Conservation (phyloP, 2,113 vertebrate genomes). For the Nothoprocta pentlandii region DNA sequence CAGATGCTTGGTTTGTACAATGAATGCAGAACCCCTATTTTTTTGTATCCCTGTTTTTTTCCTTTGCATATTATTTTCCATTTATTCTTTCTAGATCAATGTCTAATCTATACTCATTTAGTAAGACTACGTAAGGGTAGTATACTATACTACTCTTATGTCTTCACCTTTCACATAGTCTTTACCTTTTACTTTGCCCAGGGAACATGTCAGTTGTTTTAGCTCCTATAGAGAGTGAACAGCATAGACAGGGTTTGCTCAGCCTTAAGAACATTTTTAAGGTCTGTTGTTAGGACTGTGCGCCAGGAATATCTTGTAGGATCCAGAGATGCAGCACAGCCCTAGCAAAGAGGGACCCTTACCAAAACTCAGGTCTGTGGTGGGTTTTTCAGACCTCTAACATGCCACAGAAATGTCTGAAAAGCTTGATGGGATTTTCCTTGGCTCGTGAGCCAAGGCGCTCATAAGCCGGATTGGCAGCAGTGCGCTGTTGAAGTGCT, state of each 20-base stretch:
- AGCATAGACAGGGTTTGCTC: not conserved
- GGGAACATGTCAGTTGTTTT: not conserved
- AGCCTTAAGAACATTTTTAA: not conserved
- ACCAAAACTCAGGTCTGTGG: not conserved
- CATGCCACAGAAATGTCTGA: not conserved
- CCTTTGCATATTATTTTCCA: not conserved
- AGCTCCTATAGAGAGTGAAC: not conserved
- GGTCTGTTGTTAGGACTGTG: not conserved
- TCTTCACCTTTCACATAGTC: not conserved
- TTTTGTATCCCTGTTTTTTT: not conserved
- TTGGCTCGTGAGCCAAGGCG: not conserved
- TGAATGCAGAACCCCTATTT: not conserved
- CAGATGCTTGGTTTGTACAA: not conserved
- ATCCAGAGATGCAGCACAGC: not conserved
- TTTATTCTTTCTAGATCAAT: rapidly evolving
- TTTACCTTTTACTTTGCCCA: not conserved
- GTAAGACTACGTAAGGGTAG: no score
- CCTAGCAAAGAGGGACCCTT: not conserved
- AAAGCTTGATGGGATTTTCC: not conserved
- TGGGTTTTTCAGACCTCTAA: not conserved
- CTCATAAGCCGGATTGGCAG: not conserved
- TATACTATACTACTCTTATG: no score
- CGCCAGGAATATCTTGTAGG: not conserved
- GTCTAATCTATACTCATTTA: not conserved
- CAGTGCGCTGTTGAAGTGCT: not conserved